These are phyloP conservation scores for Parelbella ahira DNA, from an alignment of 2,888 invertebrate species.

Conservation along the genomic window DNA sequence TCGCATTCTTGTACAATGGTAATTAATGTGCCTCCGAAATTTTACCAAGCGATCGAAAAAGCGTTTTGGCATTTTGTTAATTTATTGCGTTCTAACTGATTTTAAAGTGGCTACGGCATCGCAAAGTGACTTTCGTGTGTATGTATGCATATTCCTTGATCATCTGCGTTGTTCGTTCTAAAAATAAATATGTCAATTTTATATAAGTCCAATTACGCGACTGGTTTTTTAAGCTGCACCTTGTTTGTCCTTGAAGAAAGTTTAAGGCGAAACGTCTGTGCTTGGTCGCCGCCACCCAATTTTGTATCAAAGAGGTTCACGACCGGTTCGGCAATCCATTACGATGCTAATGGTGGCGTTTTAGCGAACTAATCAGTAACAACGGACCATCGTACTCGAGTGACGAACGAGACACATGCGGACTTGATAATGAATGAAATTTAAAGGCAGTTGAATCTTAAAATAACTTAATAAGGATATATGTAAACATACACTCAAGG, in stretches of 20 bases:
- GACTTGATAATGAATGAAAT: conserved; percentile 23
- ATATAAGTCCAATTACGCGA: conserved; percentile 25
- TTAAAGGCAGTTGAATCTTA: neutral
- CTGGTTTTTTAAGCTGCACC: too few relatives aligned
- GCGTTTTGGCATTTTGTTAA: conserved; percentile 11
- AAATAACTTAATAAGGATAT: too few relatives aligned
- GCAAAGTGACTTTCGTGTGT: too few relatives aligned
- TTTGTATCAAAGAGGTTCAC: conserved; percentile 48
- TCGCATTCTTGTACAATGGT: conserved; percentile 22
- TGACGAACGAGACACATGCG: conserved; percentile 32
- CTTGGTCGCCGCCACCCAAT: conserved; percentile 37
- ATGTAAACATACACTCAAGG: too few relatives aligned
- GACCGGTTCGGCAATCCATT: conserved; percentile 53
- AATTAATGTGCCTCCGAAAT: conserved; percentile 26
- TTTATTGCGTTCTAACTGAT: conserved; percentile 9
- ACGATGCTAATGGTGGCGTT: conserved; percentile 66
- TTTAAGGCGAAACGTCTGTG: conserved; percentile 42
- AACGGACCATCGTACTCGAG: conserved; percentile 30
- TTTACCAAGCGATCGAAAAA: conserved; percentile 14
- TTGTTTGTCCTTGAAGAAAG: conserved; percentile 40
- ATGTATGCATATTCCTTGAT: too few relatives aligned
- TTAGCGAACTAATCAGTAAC: conserved; percentile 48
- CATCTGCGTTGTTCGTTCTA: too few relatives aligned
- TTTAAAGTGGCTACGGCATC: too few relatives aligned
- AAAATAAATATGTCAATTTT: conserved; percentile 16